Evolutionary conservation across 2,113 vertebrate species (phyloP), one percentile per base, ranked within the genome.

Genomic region (Peromyscus leucopus): DNA sequence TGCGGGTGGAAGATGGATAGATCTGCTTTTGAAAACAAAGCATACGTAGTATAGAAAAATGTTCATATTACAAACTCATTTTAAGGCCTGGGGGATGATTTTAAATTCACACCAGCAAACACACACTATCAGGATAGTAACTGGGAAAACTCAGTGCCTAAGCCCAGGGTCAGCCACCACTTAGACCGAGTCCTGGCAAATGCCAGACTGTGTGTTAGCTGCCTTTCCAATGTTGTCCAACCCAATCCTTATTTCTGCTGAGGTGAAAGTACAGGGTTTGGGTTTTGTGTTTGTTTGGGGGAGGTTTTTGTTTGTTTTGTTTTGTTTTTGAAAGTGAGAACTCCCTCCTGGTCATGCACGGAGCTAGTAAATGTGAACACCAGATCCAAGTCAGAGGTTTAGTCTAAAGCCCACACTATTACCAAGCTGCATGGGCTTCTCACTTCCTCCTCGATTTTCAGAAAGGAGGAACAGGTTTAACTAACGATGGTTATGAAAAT

Each of bases 341-440:
- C 21, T 90, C 87, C 16, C 21, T 61, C 3, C 19, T 22, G 8
- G 17, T 78, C 36, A 65, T 11, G 3, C 39, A 74, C 0, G 79
- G 48, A 71, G 17, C 16, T 84, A 17, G 83, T 13, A 86, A 86
- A 55, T 74, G 26, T 67, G 4, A 79, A 21, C 39, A 17, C 3
- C 39, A 80, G 82, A 84, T 71, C 89, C 36, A 95, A 91, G 93
- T 28, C 83, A 92, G 80, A 80, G 65, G 46, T 28, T 48, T 9
- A 39, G 7, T 71, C 16, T 36, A 67, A 79, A 7, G 48, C 16
- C 57, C 2, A 80, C 5, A 76, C 5, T 72, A 12, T 33, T 48
- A 90, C 24, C 63, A 63, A 2, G 63, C 2, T 12, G 24, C 12
- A 2, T 57, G 19, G 13, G 55, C 15, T 31, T 93, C 91, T 88